Conservation (phyloP, 2,113 vertebrate genomes). For the Thomomys bottae region DNA sequence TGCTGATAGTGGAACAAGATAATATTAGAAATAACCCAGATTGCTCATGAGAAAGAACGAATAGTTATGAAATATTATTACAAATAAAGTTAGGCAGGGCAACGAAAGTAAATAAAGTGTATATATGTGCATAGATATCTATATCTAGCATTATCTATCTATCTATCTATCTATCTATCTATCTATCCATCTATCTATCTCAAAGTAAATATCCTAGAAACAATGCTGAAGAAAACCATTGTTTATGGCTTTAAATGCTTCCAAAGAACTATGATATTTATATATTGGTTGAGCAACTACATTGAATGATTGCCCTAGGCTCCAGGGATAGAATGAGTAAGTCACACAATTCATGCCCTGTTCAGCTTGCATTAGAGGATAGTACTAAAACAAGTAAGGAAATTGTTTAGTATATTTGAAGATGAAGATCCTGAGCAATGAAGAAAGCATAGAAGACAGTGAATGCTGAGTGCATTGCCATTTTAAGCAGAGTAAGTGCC, state of each 20-base stretch:
- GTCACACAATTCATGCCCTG: neutral
- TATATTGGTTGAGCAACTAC: neutral
- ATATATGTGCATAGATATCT: neutral
- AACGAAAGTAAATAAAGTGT: neutral
- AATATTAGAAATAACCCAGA: no score
- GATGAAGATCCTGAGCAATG: neutral
- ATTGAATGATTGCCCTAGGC: neutral
- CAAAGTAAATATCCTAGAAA: neutral
- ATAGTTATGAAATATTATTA: neutral
- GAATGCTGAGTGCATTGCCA: neutral
- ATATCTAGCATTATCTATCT: no score
- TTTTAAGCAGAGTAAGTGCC: neutral
- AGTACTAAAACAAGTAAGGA: neutral
- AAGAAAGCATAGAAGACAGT: no score
- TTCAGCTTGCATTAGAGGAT: neutral
- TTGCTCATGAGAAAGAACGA: neutral
- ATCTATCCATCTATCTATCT: neutral
- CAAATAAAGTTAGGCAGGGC: neutral
- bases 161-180: no score
- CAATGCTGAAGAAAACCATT: neutral
- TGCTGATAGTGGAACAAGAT: neutral
- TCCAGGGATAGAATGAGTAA: neutral
- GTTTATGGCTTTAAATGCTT: neutral
- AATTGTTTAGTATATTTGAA: neutral
- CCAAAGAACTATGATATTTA: neutral